Percentiles rank a stretch among this genome's conserved stretches.
These are phyloP conservation scores for Silurus aristotelis DNA, from an alignment of 2,797 vertebrate species.

Conservation along the genomic window DNA sequence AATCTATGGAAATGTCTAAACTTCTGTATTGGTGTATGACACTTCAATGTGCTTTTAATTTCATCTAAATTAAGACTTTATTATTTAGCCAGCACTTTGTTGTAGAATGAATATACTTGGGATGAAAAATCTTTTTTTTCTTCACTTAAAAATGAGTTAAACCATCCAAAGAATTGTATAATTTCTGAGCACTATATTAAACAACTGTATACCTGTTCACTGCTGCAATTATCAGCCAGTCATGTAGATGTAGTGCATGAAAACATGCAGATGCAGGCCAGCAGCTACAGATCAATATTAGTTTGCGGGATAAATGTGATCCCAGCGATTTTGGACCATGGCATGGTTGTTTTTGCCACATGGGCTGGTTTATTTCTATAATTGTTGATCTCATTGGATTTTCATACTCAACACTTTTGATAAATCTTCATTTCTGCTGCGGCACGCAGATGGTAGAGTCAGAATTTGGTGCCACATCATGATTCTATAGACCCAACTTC, in stretches of 20 bases:
- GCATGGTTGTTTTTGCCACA: neutral
- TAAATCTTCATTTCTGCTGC: too few relatives aligned
- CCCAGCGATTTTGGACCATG: neutral
- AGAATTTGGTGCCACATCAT: too few relatives aligned
- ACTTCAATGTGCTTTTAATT: neutral
- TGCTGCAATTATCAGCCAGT: neutral
- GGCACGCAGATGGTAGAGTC: too few relatives aligned
- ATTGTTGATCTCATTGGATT: neutral
- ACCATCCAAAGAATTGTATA: neutral
- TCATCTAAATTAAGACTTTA: neutral
- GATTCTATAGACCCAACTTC: too few relatives aligned
- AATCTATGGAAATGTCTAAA: neutral
- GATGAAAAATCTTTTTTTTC: too few relatives aligned
- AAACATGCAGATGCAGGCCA: neutral
- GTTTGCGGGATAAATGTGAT: neutral
- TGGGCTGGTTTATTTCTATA: neutral
- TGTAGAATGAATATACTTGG: too few relatives aligned
- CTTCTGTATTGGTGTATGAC: neutral
- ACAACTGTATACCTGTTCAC: neutral
- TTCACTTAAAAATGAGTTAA: too few relatives aligned
- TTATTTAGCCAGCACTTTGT: neutral
- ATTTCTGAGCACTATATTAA: neutral
- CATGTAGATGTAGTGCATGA: neutral
- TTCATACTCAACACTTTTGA: neutral
- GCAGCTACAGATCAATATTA: neutral